These are phyloP conservation scores for Oscarella lobularis DNA, from an alignment of 37 sponge, comb jelly and placozoan species.

Conservation along the genomic window DNA sequence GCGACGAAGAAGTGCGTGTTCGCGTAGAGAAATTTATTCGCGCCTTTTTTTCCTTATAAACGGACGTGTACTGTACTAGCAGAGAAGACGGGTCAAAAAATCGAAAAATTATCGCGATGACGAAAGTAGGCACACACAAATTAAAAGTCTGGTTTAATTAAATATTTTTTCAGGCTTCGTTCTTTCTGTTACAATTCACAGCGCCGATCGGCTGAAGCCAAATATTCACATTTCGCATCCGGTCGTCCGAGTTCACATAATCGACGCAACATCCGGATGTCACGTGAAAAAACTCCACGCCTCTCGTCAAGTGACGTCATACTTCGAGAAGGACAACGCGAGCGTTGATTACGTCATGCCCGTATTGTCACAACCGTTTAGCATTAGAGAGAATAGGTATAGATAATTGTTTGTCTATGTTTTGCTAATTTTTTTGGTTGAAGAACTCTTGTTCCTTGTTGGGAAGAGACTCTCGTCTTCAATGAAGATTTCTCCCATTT, in stretches of 20 bases:
- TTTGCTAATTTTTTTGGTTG: neutral
- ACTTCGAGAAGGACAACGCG: constrained; percentile 56
- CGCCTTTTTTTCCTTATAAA: neutral
- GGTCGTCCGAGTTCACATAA: neutral
- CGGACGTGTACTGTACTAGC: neutral
- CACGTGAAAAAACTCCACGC: constrained; percentile 2
- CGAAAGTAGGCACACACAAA: constrained; percentile 11
- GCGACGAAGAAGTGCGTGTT: neutral
- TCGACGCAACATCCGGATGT: neutral
- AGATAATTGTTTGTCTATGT: too few species aligned
- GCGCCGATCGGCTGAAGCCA: constrained; percentile 31
- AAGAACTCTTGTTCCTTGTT: constrained; percentile 25
- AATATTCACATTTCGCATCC: constrained; percentile 39
- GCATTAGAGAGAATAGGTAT: neutral
- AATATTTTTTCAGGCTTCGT: constrained; percentile 6
- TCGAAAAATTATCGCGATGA: constrained; percentile 7
- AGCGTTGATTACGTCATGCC: constrained; percentile 70
- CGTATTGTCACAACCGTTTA: constrained; percentile 41
- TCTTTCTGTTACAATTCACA: constrained; percentile 36
- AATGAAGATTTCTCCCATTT: constrained; percentile 42
- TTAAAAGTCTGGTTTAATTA: constrained; percentile 11
- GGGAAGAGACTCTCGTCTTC: constrained; percentile 62
- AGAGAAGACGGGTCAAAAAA: too few species aligned
- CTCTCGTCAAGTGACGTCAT: constrained; percentile 44
- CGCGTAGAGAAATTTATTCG: neutral